phyloP scores from a whole-genome alignment of 2,113 vertebrate species.

The Willisornis vidua region DNA sequence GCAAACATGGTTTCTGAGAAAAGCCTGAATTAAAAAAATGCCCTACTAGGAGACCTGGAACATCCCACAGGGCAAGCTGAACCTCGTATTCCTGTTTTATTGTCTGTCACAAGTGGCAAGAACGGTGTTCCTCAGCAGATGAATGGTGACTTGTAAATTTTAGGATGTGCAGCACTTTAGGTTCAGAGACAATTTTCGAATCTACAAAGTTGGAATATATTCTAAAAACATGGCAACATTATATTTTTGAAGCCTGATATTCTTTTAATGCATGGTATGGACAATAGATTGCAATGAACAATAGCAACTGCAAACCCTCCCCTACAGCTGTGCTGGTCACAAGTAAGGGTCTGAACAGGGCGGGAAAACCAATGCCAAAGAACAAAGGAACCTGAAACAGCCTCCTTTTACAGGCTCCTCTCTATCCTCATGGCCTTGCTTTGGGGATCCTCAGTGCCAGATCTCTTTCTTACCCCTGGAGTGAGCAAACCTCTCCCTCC shows the following conservation, averaged over 20 bases:
- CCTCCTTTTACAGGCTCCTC: neutral
- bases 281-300: neutral
- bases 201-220: neutral
- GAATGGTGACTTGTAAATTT: neutral
- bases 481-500: neutral
- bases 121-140: neutral
- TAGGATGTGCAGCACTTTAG: neutral
- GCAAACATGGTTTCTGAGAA: accelerated
- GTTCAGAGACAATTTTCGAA: neutral
- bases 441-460: neutral
- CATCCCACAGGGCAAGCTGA: neutral
- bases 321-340: neutral
- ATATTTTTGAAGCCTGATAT: neutral
- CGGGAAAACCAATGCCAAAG: neutral
- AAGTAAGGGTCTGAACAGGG: neutral
- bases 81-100: neutral
- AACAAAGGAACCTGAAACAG: neutral
- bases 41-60: neutral
- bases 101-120: neutral
- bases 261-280: neutral
- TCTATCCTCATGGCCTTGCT: neutral
- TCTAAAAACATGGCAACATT: neutral
- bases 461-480: neutral
- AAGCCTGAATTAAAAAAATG: neutral
- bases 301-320: neutral